Conservation (phyloP, 2,888 invertebrate species). For the Melanchra persicariae region DNA sequence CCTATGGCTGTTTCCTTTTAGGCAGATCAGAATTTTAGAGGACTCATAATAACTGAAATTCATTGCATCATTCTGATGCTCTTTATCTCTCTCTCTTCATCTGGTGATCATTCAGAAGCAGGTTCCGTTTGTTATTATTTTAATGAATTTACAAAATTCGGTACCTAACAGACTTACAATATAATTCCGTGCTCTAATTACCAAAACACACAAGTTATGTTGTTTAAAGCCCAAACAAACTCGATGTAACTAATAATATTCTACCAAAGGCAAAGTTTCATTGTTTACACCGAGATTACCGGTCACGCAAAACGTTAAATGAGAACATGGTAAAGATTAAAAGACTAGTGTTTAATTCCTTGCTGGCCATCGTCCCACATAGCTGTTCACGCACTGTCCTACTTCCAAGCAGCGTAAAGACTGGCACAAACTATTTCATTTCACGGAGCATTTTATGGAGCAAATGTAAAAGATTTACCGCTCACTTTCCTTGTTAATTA, state of each 20-base stretch:
- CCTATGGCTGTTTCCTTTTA: not conserved
- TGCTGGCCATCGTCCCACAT: slow-evolving; percentile 59
- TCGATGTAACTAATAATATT: slow-evolving; percentile 24
- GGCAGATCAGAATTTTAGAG: too few species aligned
- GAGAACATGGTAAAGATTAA: slow-evolving; percentile 60
- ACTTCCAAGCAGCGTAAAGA: slow-evolving; percentile 50
- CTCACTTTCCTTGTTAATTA: slow-evolving; percentile 18
- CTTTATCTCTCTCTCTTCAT: too few species aligned
- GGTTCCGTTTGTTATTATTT: too few species aligned
- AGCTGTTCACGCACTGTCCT: slow-evolving; percentile 60
- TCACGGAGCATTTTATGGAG: slow-evolving; percentile 46
- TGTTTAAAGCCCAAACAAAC: slow-evolving; percentile 35
- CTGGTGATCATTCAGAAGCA: too few species aligned
- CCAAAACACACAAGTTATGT: slow-evolving; percentile 15
- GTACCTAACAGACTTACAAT: not conserved
- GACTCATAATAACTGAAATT: too few species aligned
- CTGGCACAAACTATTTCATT: slow-evolving; percentile 48
- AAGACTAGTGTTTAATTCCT: slow-evolving; percentile 58
- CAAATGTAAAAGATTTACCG: slow-evolving; percentile 20
- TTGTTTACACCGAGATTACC: slow-evolving; percentile 57
- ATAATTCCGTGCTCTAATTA: not conserved
- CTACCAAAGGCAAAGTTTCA: slow-evolving; percentile 48
- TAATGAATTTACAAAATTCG: not conserved
- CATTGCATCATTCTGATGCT: too few species aligned
- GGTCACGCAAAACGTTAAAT: slow-evolving; percentile 57